A percentile compares a stretch with the other conserved stretches of the same genome.
Evolutionary conservation across 1,140 invertebrate genomes (phyloP).

Genomic region (Drosophila subpulchrella): DNA sequence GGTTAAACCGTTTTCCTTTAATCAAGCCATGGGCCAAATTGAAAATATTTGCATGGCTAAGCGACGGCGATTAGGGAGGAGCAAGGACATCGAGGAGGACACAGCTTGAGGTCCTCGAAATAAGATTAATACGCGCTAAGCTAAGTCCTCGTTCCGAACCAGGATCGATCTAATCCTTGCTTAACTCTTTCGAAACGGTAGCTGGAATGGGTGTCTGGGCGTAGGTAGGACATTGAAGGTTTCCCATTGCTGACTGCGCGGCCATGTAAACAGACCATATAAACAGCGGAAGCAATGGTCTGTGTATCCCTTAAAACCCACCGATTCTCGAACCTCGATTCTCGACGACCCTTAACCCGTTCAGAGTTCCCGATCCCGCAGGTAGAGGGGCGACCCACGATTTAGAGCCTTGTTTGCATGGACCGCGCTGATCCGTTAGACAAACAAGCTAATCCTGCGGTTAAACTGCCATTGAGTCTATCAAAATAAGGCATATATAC

Average conservation of each 20-base stretch:
- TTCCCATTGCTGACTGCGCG: constrained; percentile 55
- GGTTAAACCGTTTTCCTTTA: constrained; percentile 56
- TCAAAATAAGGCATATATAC: constrained; percentile 74
- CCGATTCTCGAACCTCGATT: neutral
- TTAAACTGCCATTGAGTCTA: constrained; percentile 83
- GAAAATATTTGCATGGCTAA: constrained; percentile 79
- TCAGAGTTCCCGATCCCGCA: constrained; percentile 16
- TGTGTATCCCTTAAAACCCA: neutral
- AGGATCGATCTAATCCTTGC: constrained; percentile 62
- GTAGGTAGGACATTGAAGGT: constrained; percentile 63
- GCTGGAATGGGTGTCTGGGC: constrained; percentile 25
- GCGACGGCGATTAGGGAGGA: constrained; percentile 65
- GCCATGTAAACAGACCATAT: constrained; percentile 74
- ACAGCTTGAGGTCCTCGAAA: constrained; percentile 63
- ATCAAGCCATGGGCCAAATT: constrained; percentile 66
- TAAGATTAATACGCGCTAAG: constrained; percentile 79
- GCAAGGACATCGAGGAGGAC: constrained; percentile 12
- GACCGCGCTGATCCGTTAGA: constrained; percentile 70
- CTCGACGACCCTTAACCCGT: constrained; percentile 57
- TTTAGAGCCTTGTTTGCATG: constrained; percentile 67
- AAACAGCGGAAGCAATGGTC: constrained; percentile 72
- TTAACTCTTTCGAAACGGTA: constrained; percentile 72
- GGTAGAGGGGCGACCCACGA: constrained; percentile 13
- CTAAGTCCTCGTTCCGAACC: constrained; percentile 43
- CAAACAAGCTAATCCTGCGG: constrained; percentile 83